Conservation (phyloP, 1,140 invertebrate species). For the Stenopsyche tienmushanensis region DNA sequence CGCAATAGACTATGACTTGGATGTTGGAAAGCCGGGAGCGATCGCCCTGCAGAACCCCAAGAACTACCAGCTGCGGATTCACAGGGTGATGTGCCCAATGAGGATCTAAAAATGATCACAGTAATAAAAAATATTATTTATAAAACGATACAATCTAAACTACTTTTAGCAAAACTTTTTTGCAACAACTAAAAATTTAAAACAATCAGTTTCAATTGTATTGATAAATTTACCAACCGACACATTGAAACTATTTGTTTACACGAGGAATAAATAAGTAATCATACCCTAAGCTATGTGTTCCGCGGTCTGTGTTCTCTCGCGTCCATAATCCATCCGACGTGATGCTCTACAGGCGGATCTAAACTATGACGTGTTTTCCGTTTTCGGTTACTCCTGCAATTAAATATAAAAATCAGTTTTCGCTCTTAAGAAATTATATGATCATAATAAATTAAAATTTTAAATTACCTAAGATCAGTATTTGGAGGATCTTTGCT, state of each 20-base stretch:
- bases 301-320: constrained; percentile 77
- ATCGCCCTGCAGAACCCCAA: constrained; percentile 73
- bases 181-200: no score
- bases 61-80: constrained; percentile 75
- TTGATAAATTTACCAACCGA: no score
- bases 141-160: no score
- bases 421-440: no score
- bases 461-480: constrained; percentile 47
- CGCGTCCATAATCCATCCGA: constrained; percentile 95
- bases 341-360: constrained; percentile 91
- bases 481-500: constrained; percentile 77
- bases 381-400: constrained; percentile 67
- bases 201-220: no score
- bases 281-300: constrained; percentile 70
- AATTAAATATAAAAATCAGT: constrained; percentile 35
- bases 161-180: no score
- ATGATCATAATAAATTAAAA: neutral
- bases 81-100: constrained; percentile 68
- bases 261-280: no score
- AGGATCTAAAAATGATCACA: constrained; percentile 44
- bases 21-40: constrained; percentile 91
- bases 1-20: constrained; percentile 94
- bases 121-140: no score
- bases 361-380: constrained; percentile 92
- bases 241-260: no score